These are phyloP conservation scores for Hippolais icterina DNA, from an alignment of 2,113 vertebrate species.

Conservation along the genomic window DNA sequence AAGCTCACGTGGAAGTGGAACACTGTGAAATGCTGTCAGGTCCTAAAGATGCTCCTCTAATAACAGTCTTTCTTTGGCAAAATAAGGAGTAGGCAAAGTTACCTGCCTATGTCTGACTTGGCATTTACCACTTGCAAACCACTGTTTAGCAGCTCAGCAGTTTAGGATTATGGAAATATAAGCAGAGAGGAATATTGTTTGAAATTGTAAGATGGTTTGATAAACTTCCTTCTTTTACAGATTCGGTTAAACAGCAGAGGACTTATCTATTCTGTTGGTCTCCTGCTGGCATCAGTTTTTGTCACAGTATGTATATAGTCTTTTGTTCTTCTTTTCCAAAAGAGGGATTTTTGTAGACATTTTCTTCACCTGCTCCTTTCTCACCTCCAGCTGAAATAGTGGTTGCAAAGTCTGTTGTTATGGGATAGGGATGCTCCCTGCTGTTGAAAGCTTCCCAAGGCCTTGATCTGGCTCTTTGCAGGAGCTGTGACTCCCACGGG, in stretches of 20 bases:
- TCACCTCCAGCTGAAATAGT: background rate
- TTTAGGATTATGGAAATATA: background rate
- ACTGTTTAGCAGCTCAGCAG: background rate
- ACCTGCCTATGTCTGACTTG: background rate
- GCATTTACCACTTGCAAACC: background rate
- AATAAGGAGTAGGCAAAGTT: background rate
- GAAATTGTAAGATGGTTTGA: conserved; percentile 4
- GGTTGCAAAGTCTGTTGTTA: background rate
- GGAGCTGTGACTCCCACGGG: background rate
- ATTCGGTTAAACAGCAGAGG: conserved; percentile 95
- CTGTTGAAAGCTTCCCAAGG: background rate
- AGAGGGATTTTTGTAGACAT: background rate
- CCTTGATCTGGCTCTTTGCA: background rate
- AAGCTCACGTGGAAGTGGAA: background rate
- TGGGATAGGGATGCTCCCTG: background rate
- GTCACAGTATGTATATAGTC: conserved; percentile 85
- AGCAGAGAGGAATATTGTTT: background rate
- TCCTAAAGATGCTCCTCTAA: background rate
- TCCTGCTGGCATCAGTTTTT: conserved; percentile 94
- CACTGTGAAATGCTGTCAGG: background rate
- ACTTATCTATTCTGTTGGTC: conserved; percentile 94
- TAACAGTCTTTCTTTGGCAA: background rate
- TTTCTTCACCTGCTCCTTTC: background rate
- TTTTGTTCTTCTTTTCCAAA: background rate
- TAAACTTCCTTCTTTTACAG: conserved; percentile 72